Evolutionary conservation across 2,888 invertebrate genomes (phyloP).

Genomic region (Priocnemis perturbator): DNA sequence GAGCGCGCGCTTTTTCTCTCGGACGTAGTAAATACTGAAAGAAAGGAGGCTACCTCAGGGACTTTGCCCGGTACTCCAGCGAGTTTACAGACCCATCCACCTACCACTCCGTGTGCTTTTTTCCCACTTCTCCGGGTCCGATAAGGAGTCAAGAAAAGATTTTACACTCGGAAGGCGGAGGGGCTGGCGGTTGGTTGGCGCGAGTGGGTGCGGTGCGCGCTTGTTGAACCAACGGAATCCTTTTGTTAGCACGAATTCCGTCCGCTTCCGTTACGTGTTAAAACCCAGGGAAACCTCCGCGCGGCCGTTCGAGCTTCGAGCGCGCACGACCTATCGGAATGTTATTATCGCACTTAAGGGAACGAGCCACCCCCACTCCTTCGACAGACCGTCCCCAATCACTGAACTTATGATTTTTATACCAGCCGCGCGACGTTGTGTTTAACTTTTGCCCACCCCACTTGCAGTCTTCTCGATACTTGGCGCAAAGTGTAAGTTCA

Average conservation of each 20-base stretch:
- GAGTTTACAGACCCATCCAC: constrained; percentile 54
- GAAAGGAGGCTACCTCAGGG: constrained; percentile 51
- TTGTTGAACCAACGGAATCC: constrained; percentile 55
- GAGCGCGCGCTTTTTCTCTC: constrained; percentile 39
- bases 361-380: not conserved
- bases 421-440: too few species aligned
- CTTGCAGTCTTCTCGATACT: too few species aligned
- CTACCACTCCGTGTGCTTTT: constrained; percentile 27
- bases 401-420: too few species aligned
- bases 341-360: constrained; percentile 13
- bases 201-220: constrained; percentile 18
- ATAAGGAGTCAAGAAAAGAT: constrained; percentile 59
- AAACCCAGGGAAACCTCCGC: constrained; percentile 21
- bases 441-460: too few species aligned
- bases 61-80: constrained; percentile 47
- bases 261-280: constrained; percentile 40
- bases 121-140: constrained; percentile 22
- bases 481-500: too few species aligned
- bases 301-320: constrained; percentile 6
- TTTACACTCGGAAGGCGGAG: constrained; percentile 53
- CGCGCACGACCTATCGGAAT: constrained; percentile 1
- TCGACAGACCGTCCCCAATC: not conserved
- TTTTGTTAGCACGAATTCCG: constrained; percentile 49
- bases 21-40: constrained; percentile 56
- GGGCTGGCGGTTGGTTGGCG: constrained; percentile 10